Evolutionary conservation across 2,888 invertebrate genomes (phyloP).

Genomic region (Caenorhabditis plicata): DNA sequence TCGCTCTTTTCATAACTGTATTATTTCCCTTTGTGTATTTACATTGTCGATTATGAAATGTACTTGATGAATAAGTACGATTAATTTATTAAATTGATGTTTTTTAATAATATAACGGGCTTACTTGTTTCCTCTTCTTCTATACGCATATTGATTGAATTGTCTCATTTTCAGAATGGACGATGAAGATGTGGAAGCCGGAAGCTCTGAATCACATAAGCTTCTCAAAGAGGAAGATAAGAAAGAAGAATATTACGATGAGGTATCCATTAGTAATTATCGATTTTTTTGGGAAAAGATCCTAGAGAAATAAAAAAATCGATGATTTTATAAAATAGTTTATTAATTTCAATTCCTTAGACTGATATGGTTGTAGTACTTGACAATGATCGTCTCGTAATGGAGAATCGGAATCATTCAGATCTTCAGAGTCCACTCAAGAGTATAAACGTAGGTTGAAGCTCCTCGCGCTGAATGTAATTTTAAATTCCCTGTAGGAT

Average conservation of each 20-base stretch:
- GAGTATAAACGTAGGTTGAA: constrained; percentile 36
- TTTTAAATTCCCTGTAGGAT: constrained; percentile 29
- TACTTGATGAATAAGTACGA: too few relatives aligned
- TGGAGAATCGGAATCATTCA: constrained; percentile 29
- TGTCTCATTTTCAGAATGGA: constrained; percentile 9
- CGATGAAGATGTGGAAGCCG: constrained; percentile 24
- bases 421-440: constrained; percentile 43
- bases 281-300: constrained; percentile 3
- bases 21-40: too few relatives aligned
- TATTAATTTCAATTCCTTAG: constrained; percentile 5
- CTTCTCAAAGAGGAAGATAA: constrained; percentile 11
- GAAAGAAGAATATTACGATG: constrained; percentile 13
- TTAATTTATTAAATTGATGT: too few relatives aligned
- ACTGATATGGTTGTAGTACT: constrained; percentile 36
- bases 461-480: neutral
- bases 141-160: neutral
- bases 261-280: constrained; percentile 1
- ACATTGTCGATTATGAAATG: too few relatives aligned
- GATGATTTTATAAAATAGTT: neutral
- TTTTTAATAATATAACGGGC: too few relatives aligned
- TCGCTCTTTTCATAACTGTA: too few relatives aligned
- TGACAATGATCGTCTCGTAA: constrained; percentile 33
- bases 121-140: neutral
- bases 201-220: constrained; percentile 17
- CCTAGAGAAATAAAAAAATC: neutral